Evolutionary conservation across 2,797 vertebrate species (phyloP).

Genomic region (Ciconia nigra): DNA sequence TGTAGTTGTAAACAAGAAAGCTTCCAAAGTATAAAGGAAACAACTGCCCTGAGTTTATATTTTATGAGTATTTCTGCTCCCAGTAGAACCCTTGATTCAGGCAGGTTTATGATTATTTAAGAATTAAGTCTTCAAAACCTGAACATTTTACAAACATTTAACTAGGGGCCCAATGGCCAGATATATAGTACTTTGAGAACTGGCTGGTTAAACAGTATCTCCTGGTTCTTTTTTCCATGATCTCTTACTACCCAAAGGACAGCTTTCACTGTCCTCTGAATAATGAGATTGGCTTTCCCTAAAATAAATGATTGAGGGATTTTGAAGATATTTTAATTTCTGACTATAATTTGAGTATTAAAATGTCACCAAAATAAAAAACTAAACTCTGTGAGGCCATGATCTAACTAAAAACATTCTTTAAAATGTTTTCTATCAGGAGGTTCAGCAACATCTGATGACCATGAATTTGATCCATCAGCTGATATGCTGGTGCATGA

Average conservation of each 20-base stretch:
- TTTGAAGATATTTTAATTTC: background rate
- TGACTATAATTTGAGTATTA: background rate
- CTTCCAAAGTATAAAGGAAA: background rate
- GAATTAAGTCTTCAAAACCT: background rate
- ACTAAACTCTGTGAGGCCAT: background rate
- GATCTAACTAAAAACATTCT: constrained; percentile 51
- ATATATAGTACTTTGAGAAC: background rate
- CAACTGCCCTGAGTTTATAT: background rate
- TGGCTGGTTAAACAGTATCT: background rate
- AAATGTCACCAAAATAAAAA: background rate
- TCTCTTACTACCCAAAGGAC: background rate
- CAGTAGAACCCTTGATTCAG: background rate
- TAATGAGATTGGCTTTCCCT: background rate
- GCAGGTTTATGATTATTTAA: background rate
- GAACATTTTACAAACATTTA: background rate
- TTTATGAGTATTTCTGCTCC: background rate
- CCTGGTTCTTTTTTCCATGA: background rate
- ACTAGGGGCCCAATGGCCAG: background rate
- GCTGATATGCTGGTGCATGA: constrained; percentile 98
- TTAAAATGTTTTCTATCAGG: constrained; percentile 75
- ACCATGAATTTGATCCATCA: constrained; percentile 96
- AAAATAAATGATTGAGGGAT: background rate
- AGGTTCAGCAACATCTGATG: constrained; percentile 89
- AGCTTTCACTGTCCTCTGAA: background rate
- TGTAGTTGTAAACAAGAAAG: background rate